Base-by-base conservation (phyloP, 2,113 vertebrate species). In the Reinhardtius hippoglossoides region DNA sequence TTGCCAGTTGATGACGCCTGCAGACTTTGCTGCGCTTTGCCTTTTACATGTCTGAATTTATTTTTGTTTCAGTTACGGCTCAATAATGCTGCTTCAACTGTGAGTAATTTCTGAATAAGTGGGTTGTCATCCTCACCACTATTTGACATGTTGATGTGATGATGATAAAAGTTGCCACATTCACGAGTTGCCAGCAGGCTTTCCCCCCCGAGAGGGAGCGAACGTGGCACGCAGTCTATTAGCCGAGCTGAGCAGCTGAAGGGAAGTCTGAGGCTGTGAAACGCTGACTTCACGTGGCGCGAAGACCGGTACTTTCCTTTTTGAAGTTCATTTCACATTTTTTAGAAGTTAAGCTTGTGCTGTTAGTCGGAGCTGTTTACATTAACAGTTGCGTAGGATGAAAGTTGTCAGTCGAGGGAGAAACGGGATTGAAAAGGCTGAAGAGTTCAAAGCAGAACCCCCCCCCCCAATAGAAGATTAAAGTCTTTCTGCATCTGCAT, bases 261-360 rank as follows among this genome's bases (percentile, higher is more conserved):
- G 58, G 57, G 66, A 73, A 26, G 60, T 7, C 24, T 20, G 71
- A 84, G 61, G 42, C 3, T 59, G n/a, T 27, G 21, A 82, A 82
- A 24, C 24, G 79, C 76, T 85, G 83, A 85, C 40, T 12, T 42
- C 40, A 6, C 60, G 13, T 5, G 54, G 66, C 78, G 86, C 58
- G 71, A 76, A 76, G 37, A 54, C 0, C 4, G 1, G 8, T 37
- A 9, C 2, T 37, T 37, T 37, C 35, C 35, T 37, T 10, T 5
- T 16, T 1, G n/a, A 67, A 64, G 70, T 70, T 76, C 7, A 73
- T 82, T 87, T 61, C n/a, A 64, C 74, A 73, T 76, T 70, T 61
- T 31, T 63, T 2, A 42, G 40, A 42, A 42, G 10, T 42, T 3
- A 42, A 10, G 40, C 40, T 12, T 42, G 40, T 10, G 40, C 40